Evolutionary conservation across 2,888 invertebrate species (phyloP), one percentile per base, ranked within the genome.

Genomic region (Pristionchus arcanus): DNA sequence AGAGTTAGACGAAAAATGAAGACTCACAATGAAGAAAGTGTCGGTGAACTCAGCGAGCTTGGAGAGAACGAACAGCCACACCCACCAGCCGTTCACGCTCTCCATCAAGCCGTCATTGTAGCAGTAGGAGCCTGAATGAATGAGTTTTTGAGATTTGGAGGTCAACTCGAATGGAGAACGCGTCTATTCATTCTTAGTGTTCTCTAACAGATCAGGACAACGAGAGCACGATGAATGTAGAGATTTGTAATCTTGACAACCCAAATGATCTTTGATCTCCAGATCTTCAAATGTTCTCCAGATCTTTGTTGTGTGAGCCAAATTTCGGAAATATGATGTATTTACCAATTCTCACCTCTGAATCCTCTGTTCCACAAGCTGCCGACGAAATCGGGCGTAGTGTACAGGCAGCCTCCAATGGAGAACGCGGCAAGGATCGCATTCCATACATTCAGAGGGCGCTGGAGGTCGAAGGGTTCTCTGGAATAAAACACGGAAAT

Each of bases 341-440:
- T n/a, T n/a, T n/a, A n/a, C n/a, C n/a, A 3, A 31, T 1, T 19
- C 84, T 49, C 11, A 88, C 88, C 88, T 88, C 77, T 71, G 88
- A 88, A 74, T 53, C 88, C 88, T 28, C 42, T 37, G 4, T 53
- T 55, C 37, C 31, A 74, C 28, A 83, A 31, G 71, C 21, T 42
- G 63, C 90, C 88, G 88, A 68, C 92, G 90, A 25, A 92, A 91
- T 49, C 92, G 91, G 86, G 87, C 90, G 19, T 91, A 89, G 91
- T 94, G 89, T 93, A 92, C 34, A 93, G 49, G 37, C 92, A 92
- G 34, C 94, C 94, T 31, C 90, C 88, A 7, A 94, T 94, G 31
- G 92, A 92, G 92, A 94, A 94, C 31, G 93, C 90, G 25, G 94
- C 94, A 55, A 94, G 91, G 91, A 92, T 91, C 25, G 92, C 91